phyloP scores from a whole-genome alignment of 2,797 vertebrate species.

The Oreortyx pictus region DNA sequence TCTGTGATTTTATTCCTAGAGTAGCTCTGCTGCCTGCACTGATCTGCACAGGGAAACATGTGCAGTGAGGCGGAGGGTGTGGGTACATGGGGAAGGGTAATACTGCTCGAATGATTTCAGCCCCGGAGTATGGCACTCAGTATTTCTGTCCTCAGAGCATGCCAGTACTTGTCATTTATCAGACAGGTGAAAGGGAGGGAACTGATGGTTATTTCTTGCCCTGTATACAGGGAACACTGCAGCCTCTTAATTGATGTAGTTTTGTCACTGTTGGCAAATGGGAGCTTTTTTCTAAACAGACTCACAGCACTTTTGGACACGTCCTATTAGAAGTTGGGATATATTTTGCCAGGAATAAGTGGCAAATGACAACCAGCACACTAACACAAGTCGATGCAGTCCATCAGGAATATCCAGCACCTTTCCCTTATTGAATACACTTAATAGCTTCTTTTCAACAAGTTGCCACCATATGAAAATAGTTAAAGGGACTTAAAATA shows the following conservation, averaged over 20 bases:
- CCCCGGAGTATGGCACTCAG: slow-evolving; percentile 39
- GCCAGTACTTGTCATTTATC: slow-evolving; percentile 2
- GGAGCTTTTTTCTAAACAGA: neutral
- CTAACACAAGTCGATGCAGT: neutral
- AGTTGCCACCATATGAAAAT: neutral
- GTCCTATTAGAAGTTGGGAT: neutral
- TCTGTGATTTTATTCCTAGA: neutral
- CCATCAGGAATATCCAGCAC: neutral
- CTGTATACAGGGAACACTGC: neutral
- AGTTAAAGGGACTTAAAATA: neutral
- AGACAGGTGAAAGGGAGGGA: slow-evolving; percentile 30
- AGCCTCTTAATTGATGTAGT: neutral
- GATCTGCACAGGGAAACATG: neutral
- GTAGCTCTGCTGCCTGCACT: neutral
- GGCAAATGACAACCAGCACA: neutral
- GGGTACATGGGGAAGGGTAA: neutral
- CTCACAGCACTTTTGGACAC: neutral
- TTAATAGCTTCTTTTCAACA: neutral
- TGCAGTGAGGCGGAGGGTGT: neutral
- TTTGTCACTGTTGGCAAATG: neutral
- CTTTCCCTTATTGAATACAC: neutral
- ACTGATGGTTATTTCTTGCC: neutral
- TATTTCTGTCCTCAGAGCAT: slow-evolving; percentile 50
- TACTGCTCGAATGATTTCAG: slow-evolving; percentile 52
- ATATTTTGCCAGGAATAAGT: neutral